Evolutionary conservation across 2,113 vertebrate species (phyloP), one percentile per base, ranked within the genome.

Genomic region (Paradoxurus hermaphroditus): DNA sequence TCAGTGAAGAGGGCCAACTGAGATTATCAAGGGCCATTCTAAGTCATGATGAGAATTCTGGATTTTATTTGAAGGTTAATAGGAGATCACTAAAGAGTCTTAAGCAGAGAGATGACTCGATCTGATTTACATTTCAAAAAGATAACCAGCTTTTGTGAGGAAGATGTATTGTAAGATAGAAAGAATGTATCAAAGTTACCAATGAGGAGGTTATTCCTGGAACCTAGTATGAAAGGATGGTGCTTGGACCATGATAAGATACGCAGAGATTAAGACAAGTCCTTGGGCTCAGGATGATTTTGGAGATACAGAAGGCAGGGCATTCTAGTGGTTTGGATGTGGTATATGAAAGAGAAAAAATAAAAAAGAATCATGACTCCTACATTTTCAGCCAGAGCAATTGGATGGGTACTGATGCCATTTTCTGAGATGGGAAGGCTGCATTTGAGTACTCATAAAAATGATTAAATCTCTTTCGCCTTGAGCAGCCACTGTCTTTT

Each of bases 401-500:
- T 11, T 44, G 41, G 23, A 23, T 86, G 36, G 49, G 59, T 86
- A 67, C 49, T 27, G 70, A 59, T 88, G 18, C 36, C 68, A 29
- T 91, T 97, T 97, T 86, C 56, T 78, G 70, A 62, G 53, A 78
- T n/a, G 62, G n/a, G 15, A 81, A 86, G 65, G 41, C 23, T 21
- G 29, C 21, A 16, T 93, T 68, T 70, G 81, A 91, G 53, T 62
- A 36, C 25, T 27, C 31, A 53, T 78, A n/a, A 68, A 62, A 86
- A 81, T 96, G 95, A 93, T 63, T 51, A 34, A 91, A 91, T 46
- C 34, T 86, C n/a, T 68, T 97, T 92, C 0, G 4, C 90, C 63
- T 79, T 93, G 83, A 96, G 92, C 46, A 59, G 83, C 29, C 77
- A 34, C 13, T 39, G 34, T 93, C 86, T 93, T 82, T 68, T 93